Evolutionary conservation across 1,140 invertebrate species (phyloP).

Genomic region (Pemphigus obesinymphae): DNA sequence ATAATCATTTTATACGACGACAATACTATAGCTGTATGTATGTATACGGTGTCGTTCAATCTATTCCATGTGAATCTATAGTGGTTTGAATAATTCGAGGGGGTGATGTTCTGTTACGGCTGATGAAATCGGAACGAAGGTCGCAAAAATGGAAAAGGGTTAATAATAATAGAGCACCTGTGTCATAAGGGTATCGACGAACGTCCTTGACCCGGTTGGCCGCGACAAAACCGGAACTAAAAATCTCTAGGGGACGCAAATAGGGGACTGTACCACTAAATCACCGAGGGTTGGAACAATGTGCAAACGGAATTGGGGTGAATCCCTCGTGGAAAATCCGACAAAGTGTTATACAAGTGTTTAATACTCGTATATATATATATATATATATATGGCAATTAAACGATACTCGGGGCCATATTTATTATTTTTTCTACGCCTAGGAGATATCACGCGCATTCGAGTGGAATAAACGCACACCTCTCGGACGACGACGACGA

Average conservation of each 20-base stretch:
- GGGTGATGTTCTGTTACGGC: background rate
- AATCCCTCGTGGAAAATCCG: background rate
- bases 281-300: constrained; percentile 20
- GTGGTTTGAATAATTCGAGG: background rate
- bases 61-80: background rate
- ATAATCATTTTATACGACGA: no score
- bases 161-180: constrained; percentile 8
- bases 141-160: constrained; percentile 9
- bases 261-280: background rate
- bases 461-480: constrained; percentile 3
- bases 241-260: background rate
- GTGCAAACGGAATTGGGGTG: background rate
- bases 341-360: constrained; percentile 1
- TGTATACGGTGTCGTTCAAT: no score
- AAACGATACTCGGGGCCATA: background rate
- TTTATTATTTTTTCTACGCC: background rate
- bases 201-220: constrained; percentile 19
- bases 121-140: no score
- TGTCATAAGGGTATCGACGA: background rate
- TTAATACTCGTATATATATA: no score
- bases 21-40: no score
- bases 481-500: background rate
- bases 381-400: no score
- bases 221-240: constrained; percentile 20
- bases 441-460: background rate